Evolutionary conservation across 2,113 vertebrate genomes (phyloP).

Genomic region (Calidris pygmaea): DNA sequence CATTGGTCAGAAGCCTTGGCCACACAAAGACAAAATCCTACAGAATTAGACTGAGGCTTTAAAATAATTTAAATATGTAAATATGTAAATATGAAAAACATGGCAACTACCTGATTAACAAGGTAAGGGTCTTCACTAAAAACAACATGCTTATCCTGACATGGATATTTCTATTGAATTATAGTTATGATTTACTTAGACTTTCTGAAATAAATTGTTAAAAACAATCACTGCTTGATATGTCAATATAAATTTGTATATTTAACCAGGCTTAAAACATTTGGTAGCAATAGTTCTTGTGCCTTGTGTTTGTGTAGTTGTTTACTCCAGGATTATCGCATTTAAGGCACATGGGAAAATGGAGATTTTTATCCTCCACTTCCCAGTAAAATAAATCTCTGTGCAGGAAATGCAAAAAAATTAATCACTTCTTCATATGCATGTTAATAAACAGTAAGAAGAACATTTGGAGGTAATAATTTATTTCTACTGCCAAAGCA

Average conservation of each 20-base stretch:
- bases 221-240: neutral
- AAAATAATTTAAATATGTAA: too few species aligned
- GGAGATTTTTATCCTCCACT: neutral
- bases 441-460: neutral
- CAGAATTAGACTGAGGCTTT: neutral
- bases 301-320: neutral
- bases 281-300: neutral
- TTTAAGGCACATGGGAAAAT: neutral
- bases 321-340: neutral
- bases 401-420: neutral
- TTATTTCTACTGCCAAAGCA: neutral
- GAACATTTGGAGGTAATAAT: neutral
- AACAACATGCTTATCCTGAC: accelerated
- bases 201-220: neutral
- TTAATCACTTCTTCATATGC: neutral
- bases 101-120: neutral
- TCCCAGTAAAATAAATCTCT: neutral
- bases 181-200: neutral
- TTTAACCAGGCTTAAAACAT: neutral
- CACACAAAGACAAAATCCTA: neutral
- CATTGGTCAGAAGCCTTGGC: neutral
- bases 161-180: neutral
- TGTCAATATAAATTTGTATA: neutral
- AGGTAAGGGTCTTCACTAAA: neutral
- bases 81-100: neutral